Percentiles rank a stretch among this genome's conserved stretches.
These are phyloP conservation scores for Tolmerus cingulatus DNA, from an alignment of 2,888 invertebrate genomes.

Conservation along the genomic window DNA sequence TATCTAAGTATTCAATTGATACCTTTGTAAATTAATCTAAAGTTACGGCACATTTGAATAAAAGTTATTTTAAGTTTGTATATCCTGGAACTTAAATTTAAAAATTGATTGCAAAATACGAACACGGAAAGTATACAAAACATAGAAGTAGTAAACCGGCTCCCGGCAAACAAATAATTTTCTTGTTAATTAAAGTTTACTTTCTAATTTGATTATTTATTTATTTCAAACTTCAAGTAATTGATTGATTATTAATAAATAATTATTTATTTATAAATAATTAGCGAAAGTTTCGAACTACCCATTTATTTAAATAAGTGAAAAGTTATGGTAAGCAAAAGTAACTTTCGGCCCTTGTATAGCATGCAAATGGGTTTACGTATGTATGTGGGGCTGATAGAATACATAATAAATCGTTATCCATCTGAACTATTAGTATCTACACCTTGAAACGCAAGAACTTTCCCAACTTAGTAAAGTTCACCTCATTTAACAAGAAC, in stretches of 20 bases:
- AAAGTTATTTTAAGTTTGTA: not conserved
- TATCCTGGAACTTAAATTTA: no score
- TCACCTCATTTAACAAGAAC: not conserved
- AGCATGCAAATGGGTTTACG: not conserved
- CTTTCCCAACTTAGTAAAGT: not conserved
- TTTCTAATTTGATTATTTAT: no score
- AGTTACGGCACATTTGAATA: not conserved
- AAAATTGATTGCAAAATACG: no score
- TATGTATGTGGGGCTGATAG: no score
- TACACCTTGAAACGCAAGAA: not conserved
- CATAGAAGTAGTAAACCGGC: no score
- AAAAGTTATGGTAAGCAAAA: not conserved
- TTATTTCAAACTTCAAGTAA: no score
- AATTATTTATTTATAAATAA: no score
- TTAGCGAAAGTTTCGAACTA: not conserved
- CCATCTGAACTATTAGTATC: not conserved
- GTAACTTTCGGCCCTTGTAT: not conserved
- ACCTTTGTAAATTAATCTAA: not conserved
- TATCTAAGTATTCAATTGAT: not conserved
- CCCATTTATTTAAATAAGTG: not conserved
- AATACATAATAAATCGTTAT: not conserved
- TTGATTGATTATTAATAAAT: no score
- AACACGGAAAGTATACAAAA: no score
- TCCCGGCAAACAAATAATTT: no score
- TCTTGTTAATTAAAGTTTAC: no score